phyloP scores from a whole-genome alignment of 2,888 invertebrate species.

The Harmothoe impar region DNA sequence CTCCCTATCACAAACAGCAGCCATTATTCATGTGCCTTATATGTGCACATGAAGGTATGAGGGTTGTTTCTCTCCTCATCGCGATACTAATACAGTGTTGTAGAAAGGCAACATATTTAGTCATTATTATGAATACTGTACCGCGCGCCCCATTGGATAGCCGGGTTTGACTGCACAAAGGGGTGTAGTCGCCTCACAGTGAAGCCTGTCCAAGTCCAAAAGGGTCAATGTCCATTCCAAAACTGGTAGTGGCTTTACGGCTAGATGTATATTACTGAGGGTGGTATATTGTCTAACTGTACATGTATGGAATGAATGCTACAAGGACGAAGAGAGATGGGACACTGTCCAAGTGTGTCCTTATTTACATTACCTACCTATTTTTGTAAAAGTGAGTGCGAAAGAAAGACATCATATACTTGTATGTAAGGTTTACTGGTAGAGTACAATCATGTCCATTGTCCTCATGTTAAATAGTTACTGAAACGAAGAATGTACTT shows the following conservation, averaged over 20 bases:
- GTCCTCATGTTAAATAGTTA: not conserved
- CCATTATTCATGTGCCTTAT: too few species aligned
- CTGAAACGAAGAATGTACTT: not conserved
- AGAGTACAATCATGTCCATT: not conserved
- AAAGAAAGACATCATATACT: not conserved
- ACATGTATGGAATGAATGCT: not conserved
- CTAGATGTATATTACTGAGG: not conserved
- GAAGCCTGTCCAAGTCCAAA: too few species aligned
- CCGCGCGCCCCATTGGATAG: too few species aligned
- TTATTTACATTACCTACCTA: not conserved
- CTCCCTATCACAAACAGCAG: too few species aligned
- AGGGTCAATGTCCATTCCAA: not conserved
- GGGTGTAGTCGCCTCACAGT: too few species aligned
- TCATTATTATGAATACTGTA: too few species aligned
- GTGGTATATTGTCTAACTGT: not conserved
- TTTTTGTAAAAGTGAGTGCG: not conserved
- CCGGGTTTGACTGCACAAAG: too few species aligned
- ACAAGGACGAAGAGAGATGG: not conserved
- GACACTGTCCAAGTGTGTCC: not conserved
- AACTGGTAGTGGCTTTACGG: not conserved
- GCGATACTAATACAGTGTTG: too few species aligned
- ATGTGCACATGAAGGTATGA: too few species aligned
- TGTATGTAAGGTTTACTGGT: not conserved
- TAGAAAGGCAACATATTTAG: too few species aligned
- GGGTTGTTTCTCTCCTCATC: too few species aligned